Evolutionary conservation across 2,888 invertebrate species (phyloP).

Genomic region (Sympetrum striolatum): DNA sequence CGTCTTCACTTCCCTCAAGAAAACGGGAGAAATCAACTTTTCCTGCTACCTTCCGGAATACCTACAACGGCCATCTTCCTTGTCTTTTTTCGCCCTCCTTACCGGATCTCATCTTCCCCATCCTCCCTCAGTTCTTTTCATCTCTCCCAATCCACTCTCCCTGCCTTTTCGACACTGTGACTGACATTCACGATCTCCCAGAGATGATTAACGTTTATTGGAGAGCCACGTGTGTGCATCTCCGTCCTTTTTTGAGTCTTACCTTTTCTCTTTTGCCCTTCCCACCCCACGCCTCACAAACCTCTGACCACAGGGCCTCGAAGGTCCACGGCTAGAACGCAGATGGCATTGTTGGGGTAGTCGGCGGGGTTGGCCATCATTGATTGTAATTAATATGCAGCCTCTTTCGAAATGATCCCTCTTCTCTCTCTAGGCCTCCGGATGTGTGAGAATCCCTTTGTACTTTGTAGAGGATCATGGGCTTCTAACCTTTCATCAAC

Average conservation of each 20-base stretch:
- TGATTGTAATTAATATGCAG: too few species aligned
- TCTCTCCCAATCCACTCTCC: neutral
- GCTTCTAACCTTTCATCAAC: too few species aligned
- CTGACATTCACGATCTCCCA: slow-evolving; percentile 28
- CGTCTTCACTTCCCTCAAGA: neutral
- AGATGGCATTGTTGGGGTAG: too few species aligned
- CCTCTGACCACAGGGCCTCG: too few species aligned
- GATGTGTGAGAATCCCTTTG: too few species aligned
- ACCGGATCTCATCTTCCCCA: neutral
- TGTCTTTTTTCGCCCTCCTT: neutral
- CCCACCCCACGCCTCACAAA: neutral
- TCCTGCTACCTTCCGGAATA: neutral
- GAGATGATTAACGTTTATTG: slow-evolving; percentile 25
- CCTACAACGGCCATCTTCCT: neutral
- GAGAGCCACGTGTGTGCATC: slow-evolving; percentile 20
- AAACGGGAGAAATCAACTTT: neutral
- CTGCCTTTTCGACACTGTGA: neutral
- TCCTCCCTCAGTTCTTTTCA: neutral
- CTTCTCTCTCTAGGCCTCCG: too few species aligned
- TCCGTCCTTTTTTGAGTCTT: neutral
- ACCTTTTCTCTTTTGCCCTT: neutral
- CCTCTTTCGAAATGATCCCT: too few species aligned
- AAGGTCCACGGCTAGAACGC: too few species aligned
- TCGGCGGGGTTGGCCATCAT: too few species aligned
- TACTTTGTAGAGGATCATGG: too few species aligned